Evolutionary conservation across 2,797 vertebrate species (phyloP).

Genomic region (Novumbra hubbsi): DNA sequence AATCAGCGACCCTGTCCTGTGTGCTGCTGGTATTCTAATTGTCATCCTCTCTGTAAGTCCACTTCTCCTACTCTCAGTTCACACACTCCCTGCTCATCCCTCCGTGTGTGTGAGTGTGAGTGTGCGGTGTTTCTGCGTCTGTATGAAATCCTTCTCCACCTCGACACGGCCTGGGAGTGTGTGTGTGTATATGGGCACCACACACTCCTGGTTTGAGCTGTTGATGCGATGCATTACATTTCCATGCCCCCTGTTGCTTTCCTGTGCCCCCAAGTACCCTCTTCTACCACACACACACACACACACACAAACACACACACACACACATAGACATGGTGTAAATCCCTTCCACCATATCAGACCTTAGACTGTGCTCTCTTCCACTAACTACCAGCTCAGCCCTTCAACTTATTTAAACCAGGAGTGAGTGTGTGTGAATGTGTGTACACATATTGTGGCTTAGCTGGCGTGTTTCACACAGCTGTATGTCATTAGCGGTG

Average conservation of each 20-base stretch:
- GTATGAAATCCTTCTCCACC: background rate
- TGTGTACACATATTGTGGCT: conserved; percentile 57
- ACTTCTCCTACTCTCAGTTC: conserved; percentile 38
- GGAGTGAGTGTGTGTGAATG: conserved; percentile 28
- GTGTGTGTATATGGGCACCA: background rate
- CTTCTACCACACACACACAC: conserved; percentile 7
- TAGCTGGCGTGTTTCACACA: conserved; percentile 63
- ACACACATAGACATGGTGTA: conserved; percentile 11
- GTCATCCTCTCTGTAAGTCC: conserved; percentile 91
- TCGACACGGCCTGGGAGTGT: background rate
- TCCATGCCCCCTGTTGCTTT: conserved; percentile 22
- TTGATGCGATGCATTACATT: background rate
- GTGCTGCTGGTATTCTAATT: conserved; percentile 93
- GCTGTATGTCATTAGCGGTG: conserved; percentile 71
- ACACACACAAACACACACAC: background rate
- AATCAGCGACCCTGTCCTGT: conserved; percentile 93
- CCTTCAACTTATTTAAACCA: conserved; percentile 63
- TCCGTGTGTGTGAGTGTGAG: conserved; percentile 13
- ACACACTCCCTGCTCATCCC: conserved; percentile 19
- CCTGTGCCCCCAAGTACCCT: background rate
- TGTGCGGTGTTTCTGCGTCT: background rate
- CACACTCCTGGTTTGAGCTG: conserved; percentile 3
- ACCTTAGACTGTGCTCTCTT: conserved; percentile 38
- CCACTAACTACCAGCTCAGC: conserved; percentile 51
- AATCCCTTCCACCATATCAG: conserved; percentile 19